These are phyloP conservation scores for Tetraneura akinire DNA, from an alignment of 1,140 invertebrate genomes.

Conservation along the genomic window DNA sequence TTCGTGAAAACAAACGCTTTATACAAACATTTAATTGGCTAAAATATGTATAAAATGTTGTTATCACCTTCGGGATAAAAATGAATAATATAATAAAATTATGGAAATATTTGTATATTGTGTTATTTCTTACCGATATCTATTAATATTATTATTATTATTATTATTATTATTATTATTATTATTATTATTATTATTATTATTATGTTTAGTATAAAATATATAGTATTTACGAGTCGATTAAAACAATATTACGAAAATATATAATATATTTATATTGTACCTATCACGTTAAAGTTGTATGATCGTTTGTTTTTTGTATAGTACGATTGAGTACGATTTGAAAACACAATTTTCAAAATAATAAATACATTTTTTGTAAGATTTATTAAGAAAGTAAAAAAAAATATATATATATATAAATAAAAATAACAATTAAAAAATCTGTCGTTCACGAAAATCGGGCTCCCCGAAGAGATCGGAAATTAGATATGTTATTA, in stretches of 20 bases:
- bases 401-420: too few species aligned
- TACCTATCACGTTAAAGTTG: conserved; percentile 3
- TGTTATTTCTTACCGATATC: too few species aligned
- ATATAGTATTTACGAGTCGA: neutral
- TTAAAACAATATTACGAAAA: neutral
- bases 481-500: neutral
- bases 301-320: conserved; percentile 2
- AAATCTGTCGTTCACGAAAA: conserved; percentile 21
- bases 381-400: too few species aligned
- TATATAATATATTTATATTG: too few species aligned
- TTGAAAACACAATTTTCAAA: too few species aligned
- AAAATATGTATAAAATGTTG: conserved; percentile 27
- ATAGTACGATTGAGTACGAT: neutral
- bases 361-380: too few species aligned
- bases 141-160: too few species aligned
- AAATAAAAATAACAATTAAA: too few species aligned
- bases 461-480: conserved; percentile 15
- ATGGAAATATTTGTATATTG: too few species aligned
- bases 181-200: too few species aligned
- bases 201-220: neutral
- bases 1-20: conserved; percentile 49
- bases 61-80: neutral
- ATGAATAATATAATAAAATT: neutral
- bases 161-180: too few species aligned
- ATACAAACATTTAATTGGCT: conserved; percentile 40